These are phyloP conservation scores for Metopia argyrocephala DNA, from an alignment of 2,888 invertebrate genomes.

Conservation along the genomic window DNA sequence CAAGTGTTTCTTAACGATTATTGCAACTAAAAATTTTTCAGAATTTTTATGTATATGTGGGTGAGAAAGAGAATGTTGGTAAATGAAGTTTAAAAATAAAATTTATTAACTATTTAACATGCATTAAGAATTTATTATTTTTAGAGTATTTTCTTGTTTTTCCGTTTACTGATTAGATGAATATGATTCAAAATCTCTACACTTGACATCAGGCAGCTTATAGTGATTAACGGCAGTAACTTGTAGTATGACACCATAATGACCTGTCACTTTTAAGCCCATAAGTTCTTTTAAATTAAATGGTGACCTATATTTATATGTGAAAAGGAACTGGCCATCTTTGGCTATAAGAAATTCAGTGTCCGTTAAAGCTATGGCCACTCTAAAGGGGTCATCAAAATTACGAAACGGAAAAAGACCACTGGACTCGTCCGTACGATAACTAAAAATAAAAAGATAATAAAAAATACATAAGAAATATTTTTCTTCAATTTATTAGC, in stretches of 20 bases:
- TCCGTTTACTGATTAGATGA: no score
- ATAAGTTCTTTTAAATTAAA: conserved; percentile 18
- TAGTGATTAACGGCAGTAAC: conserved; percentile 28
- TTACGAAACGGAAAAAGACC: conserved; percentile 30
- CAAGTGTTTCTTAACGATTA: no score
- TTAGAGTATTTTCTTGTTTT: no score
- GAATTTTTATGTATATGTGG: no score
- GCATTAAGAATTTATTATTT: no score
- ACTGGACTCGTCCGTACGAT: conserved; percentile 1
- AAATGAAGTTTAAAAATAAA: no score
- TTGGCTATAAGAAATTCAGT: conserved; percentile 35
- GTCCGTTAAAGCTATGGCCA: conserved; percentile 35
- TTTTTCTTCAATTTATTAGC: no score
- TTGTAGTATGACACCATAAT: background rate
- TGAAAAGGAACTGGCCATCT: conserved; percentile 25
- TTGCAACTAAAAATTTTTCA: no score
- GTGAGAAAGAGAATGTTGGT: no score
- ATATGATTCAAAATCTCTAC: conserved; percentile 31
- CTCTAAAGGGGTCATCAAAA: conserved; percentile 27
- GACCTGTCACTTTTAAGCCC: conserved; percentile 34
- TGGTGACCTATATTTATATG: conserved; percentile 6
- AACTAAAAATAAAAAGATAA: conserved; percentile 11
- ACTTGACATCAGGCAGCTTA: conserved; percentile 17
- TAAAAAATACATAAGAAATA: background rate
- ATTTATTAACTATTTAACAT: no score